These are phyloP conservation scores for Stenchaetothrips biformis DNA, from an alignment of 2,888 invertebrate genomes.

Conservation along the genomic window DNA sequence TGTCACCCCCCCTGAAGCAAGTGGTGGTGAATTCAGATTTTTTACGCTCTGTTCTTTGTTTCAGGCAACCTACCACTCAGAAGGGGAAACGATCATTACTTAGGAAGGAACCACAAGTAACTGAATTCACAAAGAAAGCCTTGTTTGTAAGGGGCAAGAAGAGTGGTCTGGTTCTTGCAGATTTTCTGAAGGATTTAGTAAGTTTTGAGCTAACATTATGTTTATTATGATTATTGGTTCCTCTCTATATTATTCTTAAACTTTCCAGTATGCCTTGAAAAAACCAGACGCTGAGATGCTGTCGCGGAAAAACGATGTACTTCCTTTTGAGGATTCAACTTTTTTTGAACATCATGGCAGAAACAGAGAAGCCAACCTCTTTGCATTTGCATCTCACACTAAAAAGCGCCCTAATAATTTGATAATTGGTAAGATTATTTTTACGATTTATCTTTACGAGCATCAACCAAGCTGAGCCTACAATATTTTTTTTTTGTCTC, in stretches of 20 bases:
- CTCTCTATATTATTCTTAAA: not conserved
- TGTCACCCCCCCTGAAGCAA: not conserved
- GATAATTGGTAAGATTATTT: constrained; percentile 59
- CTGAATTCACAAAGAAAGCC: constrained; percentile 80
- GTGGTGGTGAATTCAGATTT: not conserved
- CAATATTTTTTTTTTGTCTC: not conserved
- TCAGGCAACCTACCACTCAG: constrained; percentile 82
- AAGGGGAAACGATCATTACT: constrained; percentile 80
- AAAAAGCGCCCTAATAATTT: constrained; percentile 95
- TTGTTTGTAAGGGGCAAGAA: constrained; percentile 82
- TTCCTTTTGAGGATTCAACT: constrained; percentile 87
- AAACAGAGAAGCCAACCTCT: constrained; percentile 84
- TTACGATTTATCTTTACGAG: not conserved
- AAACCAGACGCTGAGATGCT: constrained; percentile 77
- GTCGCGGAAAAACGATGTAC: constrained; percentile 77
- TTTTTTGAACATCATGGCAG: constrained; percentile 71
- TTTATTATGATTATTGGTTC: constrained; percentile 24
- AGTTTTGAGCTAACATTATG: constrained; percentile 38
- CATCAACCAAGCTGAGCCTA: not conserved
- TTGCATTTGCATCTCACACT: constrained; percentile 84
- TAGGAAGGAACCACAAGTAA: constrained; percentile 76
- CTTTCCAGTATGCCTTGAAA: constrained; percentile 65
- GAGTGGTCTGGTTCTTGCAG: constrained; percentile 62
- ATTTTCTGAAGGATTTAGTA: constrained; percentile 77
- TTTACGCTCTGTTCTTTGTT: constrained; percentile 39